Evolutionary conservation across 2,797 vertebrate species (phyloP).

Genomic region (Crocidura indochinensis): DNA sequence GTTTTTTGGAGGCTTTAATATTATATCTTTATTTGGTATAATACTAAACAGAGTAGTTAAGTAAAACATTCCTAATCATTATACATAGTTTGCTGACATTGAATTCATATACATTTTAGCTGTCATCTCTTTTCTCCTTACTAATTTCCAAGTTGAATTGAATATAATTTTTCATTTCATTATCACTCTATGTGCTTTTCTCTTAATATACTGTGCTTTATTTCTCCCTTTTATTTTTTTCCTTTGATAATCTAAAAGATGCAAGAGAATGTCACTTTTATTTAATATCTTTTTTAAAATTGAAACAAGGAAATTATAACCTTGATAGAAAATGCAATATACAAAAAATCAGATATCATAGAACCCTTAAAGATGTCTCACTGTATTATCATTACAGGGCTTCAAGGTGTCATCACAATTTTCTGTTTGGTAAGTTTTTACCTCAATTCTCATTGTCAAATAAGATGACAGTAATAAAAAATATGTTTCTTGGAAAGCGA

Average conservation of each 20-base stretch:
- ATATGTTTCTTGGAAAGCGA: slow-evolving; percentile 57
- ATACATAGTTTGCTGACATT: slow-evolving; percentile 46
- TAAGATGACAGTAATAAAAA: slow-evolving; percentile 64
- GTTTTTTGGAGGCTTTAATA: neutral
- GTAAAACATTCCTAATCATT: slow-evolving; percentile 62
- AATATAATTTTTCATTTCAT: slow-evolving; percentile 85
- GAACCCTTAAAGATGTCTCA: slow-evolving; percentile 79
- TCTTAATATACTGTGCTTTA: slow-evolving; percentile 61
- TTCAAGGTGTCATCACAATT: slow-evolving; percentile 74
- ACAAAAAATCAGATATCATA: slow-evolving; percentile 57
- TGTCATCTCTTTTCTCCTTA: slow-evolving; percentile 51
- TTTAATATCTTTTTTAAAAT: slow-evolving; percentile 74
- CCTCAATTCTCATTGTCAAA: neutral
- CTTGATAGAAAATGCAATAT: slow-evolving; percentile 74
- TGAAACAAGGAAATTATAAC: slow-evolving; percentile 86
- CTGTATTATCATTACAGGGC: slow-evolving; percentile 64
- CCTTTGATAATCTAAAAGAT: slow-evolving; percentile 84
- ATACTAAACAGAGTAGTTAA: neutral
- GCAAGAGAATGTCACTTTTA: slow-evolving; percentile 80
- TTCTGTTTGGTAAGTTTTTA: slow-evolving; percentile 64
- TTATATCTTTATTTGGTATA: neutral
- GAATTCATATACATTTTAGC: slow-evolving; percentile 59
- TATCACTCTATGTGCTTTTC: slow-evolving; percentile 76
- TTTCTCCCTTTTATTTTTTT: slow-evolving; percentile 85
- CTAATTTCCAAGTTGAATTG: slow-evolving; percentile 81